A percentile compares a stretch with the other conserved stretches of the same genome.
Conservation (phyloP, 2,888 invertebrate genomes). For the Ecliptopera silaceata region DNA sequence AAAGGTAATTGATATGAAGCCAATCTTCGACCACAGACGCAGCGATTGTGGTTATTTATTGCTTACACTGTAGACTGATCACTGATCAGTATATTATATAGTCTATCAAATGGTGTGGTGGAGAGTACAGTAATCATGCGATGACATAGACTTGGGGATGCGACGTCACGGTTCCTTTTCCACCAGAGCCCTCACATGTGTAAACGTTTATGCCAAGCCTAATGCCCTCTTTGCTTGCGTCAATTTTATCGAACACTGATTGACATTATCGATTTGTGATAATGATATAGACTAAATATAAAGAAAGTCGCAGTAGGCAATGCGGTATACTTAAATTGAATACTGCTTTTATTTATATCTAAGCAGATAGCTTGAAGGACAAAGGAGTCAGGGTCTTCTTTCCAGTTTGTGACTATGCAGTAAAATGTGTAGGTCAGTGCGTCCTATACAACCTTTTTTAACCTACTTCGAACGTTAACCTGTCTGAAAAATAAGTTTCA, state of each 20-base stretch:
- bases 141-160: too few relatives aligned
- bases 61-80: neutral
- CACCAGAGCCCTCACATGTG: neutral
- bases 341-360: slow-evolving; percentile 1
- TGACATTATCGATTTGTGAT: slow-evolving; percentile 43
- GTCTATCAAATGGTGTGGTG: too few relatives aligned
- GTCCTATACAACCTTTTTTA: slow-evolving; percentile 15
- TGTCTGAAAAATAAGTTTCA: slow-evolving; percentile 1
- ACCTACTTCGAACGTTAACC: slow-evolving; percentile 7
- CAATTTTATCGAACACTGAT: slow-evolving; percentile 42
- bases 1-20: neutral
- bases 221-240: slow-evolving; percentile 34
- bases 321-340: neutral
- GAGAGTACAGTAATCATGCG: too few relatives aligned
- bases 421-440: slow-evolving; percentile 15
- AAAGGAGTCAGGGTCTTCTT: neutral
- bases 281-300: slow-evolving; percentile 7
- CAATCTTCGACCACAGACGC: neutral
- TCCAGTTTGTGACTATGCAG: slow-evolving; percentile 12
- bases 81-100: neutral
- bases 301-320: neutral
- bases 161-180: too few relatives aligned
- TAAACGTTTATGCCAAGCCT: neutral
- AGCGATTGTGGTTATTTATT: neutral
- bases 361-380: slow-evolving; percentile 8